Evolutionary conservation across 2,797 vertebrate genomes (phyloP), one percentile per base, ranked within the genome.

Genomic region (Anguilla pacifica): DNA sequence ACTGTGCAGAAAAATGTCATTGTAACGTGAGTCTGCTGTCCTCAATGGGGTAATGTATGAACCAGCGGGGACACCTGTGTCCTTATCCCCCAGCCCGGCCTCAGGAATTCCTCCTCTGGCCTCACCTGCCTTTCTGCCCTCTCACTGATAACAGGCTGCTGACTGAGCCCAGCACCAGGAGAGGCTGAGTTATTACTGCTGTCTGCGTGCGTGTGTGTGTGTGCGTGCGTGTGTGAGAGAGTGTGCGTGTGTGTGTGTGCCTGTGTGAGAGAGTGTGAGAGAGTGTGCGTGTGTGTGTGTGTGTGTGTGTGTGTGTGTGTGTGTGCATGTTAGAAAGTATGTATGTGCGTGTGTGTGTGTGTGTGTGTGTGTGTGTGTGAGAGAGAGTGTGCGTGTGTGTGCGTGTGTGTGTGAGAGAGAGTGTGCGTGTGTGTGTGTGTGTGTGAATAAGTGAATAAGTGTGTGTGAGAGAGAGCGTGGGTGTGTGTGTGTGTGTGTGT

Each of bases 221-320:
- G 7, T 81, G n/a, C n/a, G n/a, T n/a, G n/a, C n/a, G n/a, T n/a
- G n/a, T n/a, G n/a, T n/a, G n/a, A n/a, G n/a, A n/a, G n/a, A n/a
- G n/a, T n/a, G n/a, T n/a, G n/a, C n/a, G n/a, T n/a, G n/a, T n/a
- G n/a, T n/a, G n/a, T n/a, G n/a, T n/a, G n/a, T n/a, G n/a, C n/a
- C n/a, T n/a, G n/a, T n/a, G n/a, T n/a, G n/a, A n/a, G n/a, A n/a
- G n/a, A n/a, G n/a, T n/a, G n/a, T n/a, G n/a, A n/a, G n/a, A n/a
- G n/a, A n/a, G n/a, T n/a, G n/a, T n/a, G n/a, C n/a, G n/a, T n/a
- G n/a, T n/a, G n/a, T n/a, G n/a, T n/a, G n/a, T n/a, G n/a, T n/a
- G n/a, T n/a, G n/a, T n/a, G 77, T 82, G 43, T 82, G 79, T 82
- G 28, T 49, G 77, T n/a, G 77, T 81, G 43, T 82, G 7, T 82